Conservation (phyloP, 2,113 vertebrate species). For the Eclectus roratus region DNA sequence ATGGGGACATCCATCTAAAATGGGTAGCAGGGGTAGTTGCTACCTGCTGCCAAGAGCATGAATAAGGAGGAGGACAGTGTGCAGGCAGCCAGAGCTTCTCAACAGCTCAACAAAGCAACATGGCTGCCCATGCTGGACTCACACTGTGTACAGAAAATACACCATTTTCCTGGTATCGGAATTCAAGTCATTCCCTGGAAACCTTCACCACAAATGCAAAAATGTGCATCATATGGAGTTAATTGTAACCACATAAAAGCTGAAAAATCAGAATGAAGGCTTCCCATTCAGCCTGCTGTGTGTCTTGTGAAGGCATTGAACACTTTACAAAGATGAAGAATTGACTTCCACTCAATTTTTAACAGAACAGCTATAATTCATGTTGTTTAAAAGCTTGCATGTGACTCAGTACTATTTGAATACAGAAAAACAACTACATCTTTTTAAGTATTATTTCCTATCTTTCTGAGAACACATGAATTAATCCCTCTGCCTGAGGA, state of each 20-base stretch:
- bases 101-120: neutral
- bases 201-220: neutral
- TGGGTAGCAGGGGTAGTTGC: neutral
- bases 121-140: neutral
- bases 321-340: neutral
- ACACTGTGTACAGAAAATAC: rapidly evolving
- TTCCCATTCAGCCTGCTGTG: neutral
- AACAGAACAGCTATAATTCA: neutral
- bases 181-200: neutral
- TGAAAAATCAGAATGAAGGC: neutral
- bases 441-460: neutral
- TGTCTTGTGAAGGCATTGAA: neutral
- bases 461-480: neutral
- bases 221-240: neutral
- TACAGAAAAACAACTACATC: neutral
- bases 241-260: neutral
- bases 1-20: neutral
- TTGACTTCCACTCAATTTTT: neutral
- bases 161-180: neutral
- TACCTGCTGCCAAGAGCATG: neutral
- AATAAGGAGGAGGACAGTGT: neutral
- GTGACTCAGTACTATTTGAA: neutral
- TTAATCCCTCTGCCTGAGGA: neutral
- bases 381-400: neutral
- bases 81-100: neutral